Percentiles rank a stretch among this genome's conserved stretches.
Conservation (phyloP, 2,113 vertebrate species). For the Phylloscopus whistleri region DNA sequence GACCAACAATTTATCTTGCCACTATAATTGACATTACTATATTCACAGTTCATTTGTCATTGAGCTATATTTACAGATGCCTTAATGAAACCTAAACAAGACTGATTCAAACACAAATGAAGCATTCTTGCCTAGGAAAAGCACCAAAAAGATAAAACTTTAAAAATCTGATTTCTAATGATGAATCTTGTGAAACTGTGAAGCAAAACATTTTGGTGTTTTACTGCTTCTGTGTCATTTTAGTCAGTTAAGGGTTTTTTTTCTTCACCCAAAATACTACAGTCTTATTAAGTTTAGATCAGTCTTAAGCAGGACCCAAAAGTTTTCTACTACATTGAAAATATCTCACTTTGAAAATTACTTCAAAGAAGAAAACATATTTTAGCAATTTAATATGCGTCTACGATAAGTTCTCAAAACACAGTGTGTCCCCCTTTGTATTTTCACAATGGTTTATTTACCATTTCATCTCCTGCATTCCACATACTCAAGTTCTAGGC, state of each 20-base stretch:
- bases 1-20: not conserved
- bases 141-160: not conserved
- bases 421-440: not conserved
- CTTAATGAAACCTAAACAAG: not conserved
- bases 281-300: not conserved
- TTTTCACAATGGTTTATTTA: not conserved
- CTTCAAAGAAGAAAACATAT: not conserved
- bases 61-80: not conserved
- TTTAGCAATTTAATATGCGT: not conserved
- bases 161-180: not conserved
- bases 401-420: not conserved
- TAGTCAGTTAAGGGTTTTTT: not conserved
- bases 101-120: not conserved
- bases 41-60: not conserved
- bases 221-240: not conserved
- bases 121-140: not conserved
- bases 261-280: not conserved
- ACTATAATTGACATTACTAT: not conserved
- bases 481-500: not conserved
- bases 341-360: not conserved
- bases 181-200: not conserved
- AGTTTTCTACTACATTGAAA: not conserved
- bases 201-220: not conserved
- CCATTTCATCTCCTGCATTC: not conserved
- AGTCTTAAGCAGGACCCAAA: not conserved